Evolutionary conservation across 1,140 invertebrate genomes (phyloP).

Genomic region (Amyelois transitella): DNA sequence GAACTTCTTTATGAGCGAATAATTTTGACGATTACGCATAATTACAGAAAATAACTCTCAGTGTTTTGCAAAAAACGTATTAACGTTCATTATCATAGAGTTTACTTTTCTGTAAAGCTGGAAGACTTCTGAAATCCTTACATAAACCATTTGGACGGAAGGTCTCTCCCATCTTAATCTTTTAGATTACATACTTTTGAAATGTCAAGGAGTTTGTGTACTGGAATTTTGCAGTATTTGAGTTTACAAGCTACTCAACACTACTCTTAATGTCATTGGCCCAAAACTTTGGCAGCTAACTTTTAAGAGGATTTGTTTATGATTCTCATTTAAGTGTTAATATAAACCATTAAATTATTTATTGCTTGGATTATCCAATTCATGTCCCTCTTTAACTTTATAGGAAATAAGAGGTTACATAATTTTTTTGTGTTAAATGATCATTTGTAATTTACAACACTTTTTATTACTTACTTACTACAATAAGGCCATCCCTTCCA

Average conservation of each 20-base stretch:
- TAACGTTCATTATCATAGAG: not conserved
- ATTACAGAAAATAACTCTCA: conserved; percentile 8
- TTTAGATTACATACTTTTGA: not conserved
- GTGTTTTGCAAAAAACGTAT: not conserved
- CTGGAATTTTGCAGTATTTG: not conserved
- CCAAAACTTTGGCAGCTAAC: not conserved
- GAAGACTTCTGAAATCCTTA: not conserved
- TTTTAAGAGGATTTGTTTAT: not conserved
- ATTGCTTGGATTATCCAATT: too few species aligned
- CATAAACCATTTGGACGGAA: not conserved
- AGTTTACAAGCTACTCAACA: not conserved
- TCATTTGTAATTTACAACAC: too few species aligned
- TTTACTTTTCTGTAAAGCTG: not conserved
- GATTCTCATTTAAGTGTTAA: too few species aligned
- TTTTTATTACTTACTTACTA: too few species aligned
- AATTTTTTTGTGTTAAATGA: too few species aligned
- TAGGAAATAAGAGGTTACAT: too few species aligned
- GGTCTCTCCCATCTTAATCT: not conserved
- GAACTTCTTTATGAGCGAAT: conserved; percentile 25
- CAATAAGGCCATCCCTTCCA: too few species aligned
- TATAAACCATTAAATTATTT: too few species aligned
- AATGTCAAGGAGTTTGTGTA: not conserved
- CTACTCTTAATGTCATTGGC: not conserved
- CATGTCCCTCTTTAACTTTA: too few species aligned
- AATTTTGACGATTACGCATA: conserved; percentile 24